Evolutionary conservation across 2,888 invertebrate species (phyloP).

Genomic region (Drosophila lutescens): DNA sequence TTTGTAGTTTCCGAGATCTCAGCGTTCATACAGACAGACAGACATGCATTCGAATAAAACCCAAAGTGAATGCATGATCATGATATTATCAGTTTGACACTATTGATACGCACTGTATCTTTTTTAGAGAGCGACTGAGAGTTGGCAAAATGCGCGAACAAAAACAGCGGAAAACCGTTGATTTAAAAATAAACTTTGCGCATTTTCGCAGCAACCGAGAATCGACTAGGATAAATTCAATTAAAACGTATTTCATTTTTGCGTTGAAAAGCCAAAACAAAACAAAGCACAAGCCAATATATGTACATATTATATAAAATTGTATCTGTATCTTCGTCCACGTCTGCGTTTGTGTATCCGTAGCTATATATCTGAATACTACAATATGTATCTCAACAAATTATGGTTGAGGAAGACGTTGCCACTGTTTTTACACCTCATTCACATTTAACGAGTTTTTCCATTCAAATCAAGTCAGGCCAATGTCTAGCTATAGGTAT

Average conservation of each 20-base stretch:
- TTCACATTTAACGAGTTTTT: constrained; percentile 55
- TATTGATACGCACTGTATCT: constrained; percentile 21
- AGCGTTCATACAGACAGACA: too few species aligned
- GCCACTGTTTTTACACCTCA: constrained; percentile 59
- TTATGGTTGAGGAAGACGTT: constrained; percentile 59
- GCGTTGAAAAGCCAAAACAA: constrained; percentile 56
- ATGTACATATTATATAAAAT: constrained; percentile 43
- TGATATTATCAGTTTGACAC: neutral
- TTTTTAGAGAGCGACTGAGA: constrained; percentile 23
- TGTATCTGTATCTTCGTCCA: constrained; percentile 24
- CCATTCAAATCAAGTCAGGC: constrained; percentile 62
- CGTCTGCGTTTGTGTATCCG: constrained; percentile 4
- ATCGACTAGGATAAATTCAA: constrained; percentile 61
- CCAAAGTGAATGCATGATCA: too few species aligned
- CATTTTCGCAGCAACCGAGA: constrained; percentile 56
- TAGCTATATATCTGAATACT: constrained; percentile 11
- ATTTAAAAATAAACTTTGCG: constrained; percentile 65
- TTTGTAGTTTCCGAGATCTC: too few species aligned
- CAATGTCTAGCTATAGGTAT: constrained; percentile 36
- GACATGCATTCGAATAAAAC: too few species aligned
- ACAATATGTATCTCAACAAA: constrained; percentile 45
- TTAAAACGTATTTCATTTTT: constrained; percentile 72
- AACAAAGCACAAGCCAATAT: constrained; percentile 32
- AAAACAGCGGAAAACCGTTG: constrained; percentile 33
- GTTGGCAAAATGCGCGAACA: constrained; percentile 58